Percentiles rank a stretch among this genome's conserved stretches.
Evolutionary conservation across 2,797 vertebrate species (phyloP).

Genomic region (Heliangelus exortis): DNA sequence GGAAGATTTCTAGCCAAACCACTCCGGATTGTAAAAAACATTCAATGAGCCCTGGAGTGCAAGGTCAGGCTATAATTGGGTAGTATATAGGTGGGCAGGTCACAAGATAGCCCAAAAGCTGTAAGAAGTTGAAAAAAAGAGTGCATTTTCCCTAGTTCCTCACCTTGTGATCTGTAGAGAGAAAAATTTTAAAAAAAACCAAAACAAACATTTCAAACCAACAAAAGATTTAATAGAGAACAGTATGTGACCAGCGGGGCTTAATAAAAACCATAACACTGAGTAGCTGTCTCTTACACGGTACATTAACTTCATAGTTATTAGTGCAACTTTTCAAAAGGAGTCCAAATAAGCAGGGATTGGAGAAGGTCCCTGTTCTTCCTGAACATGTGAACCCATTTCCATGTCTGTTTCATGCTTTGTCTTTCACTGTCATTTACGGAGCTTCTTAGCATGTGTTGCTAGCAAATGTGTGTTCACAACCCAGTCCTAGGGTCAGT

Average conservation of each 20-base stretch:
- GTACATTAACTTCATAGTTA: not conserved
- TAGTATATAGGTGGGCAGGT: not conserved
- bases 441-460: conserved; percentile 32
- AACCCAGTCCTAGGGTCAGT: not conserved
- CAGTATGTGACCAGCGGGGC: not conserved
- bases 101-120: not conserved
- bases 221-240: not conserved
- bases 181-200: not conserved
- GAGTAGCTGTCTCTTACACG: not conserved
- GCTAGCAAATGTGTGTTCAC: not conserved
- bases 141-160: not conserved
- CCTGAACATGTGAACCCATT: not conserved
- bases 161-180: not conserved
- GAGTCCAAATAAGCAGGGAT: not conserved
- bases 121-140: not conserved
- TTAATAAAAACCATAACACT: not conserved
- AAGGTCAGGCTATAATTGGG: not conserved
- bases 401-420: conserved; percentile 58
- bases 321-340: not conserved
- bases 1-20: not conserved
- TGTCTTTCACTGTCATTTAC: conserved; percentile 57
- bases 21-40: not conserved
- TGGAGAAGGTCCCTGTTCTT: not conserved
- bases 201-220: not conserved
- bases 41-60: not conserved